Conservation (phyloP, 2,888 invertebrate genomes). For the Oscheius sp. region DNA sequence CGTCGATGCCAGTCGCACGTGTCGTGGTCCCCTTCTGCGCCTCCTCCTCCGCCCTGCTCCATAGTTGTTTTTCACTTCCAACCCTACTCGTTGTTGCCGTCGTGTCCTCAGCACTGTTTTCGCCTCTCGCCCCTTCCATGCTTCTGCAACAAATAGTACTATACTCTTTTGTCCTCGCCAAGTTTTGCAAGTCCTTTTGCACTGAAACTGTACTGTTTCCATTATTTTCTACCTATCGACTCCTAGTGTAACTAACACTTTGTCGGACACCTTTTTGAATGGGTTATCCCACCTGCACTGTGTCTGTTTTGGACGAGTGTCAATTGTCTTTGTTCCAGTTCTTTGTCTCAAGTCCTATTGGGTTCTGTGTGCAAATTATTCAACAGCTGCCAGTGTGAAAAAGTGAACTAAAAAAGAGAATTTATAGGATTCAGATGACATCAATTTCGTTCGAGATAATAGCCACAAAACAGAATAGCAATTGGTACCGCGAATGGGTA, state of each 20-base stretch:
- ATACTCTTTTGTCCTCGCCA: background rate
- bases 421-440: too few species aligned
- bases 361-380: slow-evolving; percentile 12
- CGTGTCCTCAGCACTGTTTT: slow-evolving; percentile 29
- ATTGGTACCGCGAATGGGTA: too few species aligned
- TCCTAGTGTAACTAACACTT: background rate
- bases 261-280: background rate
- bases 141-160: slow-evolving; percentile 2
- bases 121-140: slow-evolving; percentile 8
- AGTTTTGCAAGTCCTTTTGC: background rate
- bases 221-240: too few species aligned
- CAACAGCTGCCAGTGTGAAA: background rate
- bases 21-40: slow-evolving; percentile 15
- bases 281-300: background rate
- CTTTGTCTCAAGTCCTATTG: slow-evolving; percentile 10
- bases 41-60: slow-evolving; percentile 17
- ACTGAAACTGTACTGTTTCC: too few species aligned
- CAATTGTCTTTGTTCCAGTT: slow-evolving; percentile 9
- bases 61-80: slow-evolving; percentile 26
- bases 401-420: too few species aligned
- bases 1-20: slow-evolving; percentile 29
- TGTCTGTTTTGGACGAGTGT: background rate
- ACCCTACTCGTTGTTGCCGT: slow-evolving; percentile 24
- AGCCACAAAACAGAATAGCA: too few species aligned
- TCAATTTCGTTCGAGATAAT: too few species aligned